These are phyloP conservation scores for Drosophila setifemur DNA, from an alignment of 1,140 invertebrate genomes.

Conservation along the genomic window DNA sequence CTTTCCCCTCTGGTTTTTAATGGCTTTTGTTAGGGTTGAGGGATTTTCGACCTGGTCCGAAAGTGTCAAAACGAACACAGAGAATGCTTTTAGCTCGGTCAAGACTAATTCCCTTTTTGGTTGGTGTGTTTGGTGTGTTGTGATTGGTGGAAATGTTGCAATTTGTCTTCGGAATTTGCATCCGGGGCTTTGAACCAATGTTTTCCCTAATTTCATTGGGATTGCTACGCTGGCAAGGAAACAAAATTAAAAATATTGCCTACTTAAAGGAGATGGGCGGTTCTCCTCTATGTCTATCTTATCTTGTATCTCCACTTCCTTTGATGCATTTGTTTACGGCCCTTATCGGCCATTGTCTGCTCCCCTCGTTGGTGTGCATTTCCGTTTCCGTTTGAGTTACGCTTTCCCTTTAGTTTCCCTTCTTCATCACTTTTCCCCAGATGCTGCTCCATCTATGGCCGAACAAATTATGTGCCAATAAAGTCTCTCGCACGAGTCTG, in stretches of 20 bases:
- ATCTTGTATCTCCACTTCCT: conserved; percentile 15
- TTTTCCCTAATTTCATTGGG: not conserved
- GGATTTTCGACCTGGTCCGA: conserved; percentile 30
- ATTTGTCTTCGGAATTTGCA: conserved; percentile 18
- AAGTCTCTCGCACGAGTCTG: conserved; percentile 36
- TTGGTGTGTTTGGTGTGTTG: not conserved
- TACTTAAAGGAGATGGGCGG: conserved; percentile 19
- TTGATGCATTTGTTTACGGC: conserved; percentile 38
- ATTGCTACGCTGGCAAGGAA: not conserved
- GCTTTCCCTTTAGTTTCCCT: not conserved
- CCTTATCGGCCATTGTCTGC: conserved; percentile 7
- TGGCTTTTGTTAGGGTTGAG: conserved; percentile 32
- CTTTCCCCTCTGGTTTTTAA: conserved; percentile 16
- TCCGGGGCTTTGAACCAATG: not conserved
- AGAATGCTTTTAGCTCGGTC: conserved; percentile 26
- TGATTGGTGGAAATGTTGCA: conserved; percentile 6
- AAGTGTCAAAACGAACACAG: conserved; percentile 6
- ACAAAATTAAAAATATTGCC: conserved; percentile 6
- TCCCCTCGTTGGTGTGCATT: conserved; percentile 18
- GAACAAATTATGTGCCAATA: conserved; percentile 76
- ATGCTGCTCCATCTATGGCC: conserved; percentile 39
- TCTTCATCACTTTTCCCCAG: conserved; percentile 4
- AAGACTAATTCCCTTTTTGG: conserved; percentile 19
- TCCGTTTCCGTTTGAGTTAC: conserved; percentile 22
- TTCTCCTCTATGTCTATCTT: not conserved